Evolutionary conservation across 1,140 invertebrate genomes (phyloP).

Genomic region (Drosophila tsacasi): DNA sequence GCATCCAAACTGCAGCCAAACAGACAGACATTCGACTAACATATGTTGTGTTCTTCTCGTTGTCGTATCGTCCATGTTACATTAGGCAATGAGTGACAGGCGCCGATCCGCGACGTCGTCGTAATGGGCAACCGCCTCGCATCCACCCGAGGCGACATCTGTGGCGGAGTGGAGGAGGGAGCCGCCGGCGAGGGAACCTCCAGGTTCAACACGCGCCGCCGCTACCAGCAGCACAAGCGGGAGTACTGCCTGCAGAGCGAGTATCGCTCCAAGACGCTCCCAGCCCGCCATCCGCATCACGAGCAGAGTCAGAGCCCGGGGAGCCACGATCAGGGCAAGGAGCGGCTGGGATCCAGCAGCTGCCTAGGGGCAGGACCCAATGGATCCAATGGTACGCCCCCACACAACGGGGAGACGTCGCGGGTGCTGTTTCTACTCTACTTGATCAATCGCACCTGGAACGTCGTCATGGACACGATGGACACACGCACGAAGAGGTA

Average conservation of each 20-base stretch:
- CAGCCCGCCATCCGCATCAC: slow-evolving; percentile 51
- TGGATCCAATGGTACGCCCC: slow-evolving; percentile 36
- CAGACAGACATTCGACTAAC: slow-evolving; percentile 33
- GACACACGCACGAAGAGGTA: slow-evolving; percentile 87
- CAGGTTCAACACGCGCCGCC: slow-evolving; percentile 62
- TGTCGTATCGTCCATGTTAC: slow-evolving; percentile 46
- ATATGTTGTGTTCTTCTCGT: slow-evolving; percentile 15
- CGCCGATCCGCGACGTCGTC: slow-evolving; percentile 41
- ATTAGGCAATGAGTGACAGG: slow-evolving; percentile 73
- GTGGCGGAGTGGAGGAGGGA: slow-evolving; percentile 5
- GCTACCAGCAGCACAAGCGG: slow-evolving; percentile 73
- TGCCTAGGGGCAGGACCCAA: slow-evolving; percentile 48
- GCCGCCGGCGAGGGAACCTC: slow-evolving; percentile 31
- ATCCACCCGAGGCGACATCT: slow-evolving; percentile 28
- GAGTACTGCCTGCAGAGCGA: slow-evolving; percentile 67
- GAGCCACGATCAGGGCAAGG: slow-evolving; percentile 3
- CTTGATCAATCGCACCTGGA: slow-evolving; percentile 90
- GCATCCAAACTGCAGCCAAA: slow-evolving; percentile 18
- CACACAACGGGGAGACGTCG: slow-evolving; percentile 86
- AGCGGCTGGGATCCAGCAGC: slow-evolving; percentile 55
- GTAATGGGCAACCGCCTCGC: slow-evolving; percentile 72
- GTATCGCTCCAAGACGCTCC: slow-evolving; percentile 71
- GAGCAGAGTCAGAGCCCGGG: slow-evolving; percentile 1
- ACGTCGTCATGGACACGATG: slow-evolving; percentile 87
- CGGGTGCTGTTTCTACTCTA: slow-evolving; percentile 89